A percentile compares a stretch with the other conserved stretches of the same genome.
phyloP scores from a whole-genome alignment of 2,113 vertebrate genomes.

The Sisor rabdophorus region DNA sequence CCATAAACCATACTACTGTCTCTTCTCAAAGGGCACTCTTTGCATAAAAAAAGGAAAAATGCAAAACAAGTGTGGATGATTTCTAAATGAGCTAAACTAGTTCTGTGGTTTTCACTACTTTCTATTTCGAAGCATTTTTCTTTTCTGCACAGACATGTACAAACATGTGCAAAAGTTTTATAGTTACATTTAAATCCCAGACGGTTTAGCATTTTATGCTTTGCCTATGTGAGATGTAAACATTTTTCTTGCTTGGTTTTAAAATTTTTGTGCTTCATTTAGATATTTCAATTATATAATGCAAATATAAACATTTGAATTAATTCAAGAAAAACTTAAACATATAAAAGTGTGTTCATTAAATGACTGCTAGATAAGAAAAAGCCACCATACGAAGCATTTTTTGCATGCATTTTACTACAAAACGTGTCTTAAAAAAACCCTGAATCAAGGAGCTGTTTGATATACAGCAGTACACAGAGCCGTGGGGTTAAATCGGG shows the following conservation, averaged over 20 bases:
- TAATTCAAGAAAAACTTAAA: not conserved
- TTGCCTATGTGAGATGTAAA: not conserved
- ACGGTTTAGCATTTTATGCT: not conserved
- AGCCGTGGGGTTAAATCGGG: not conserved
- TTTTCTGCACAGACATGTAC: not conserved
- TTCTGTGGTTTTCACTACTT: constrained; percentile 4
- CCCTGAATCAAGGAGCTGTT: not conserved
- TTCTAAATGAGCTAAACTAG: constrained; percentile 20
- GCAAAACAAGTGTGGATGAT: not conserved
- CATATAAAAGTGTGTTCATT: not conserved
- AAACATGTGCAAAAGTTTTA: not conserved
- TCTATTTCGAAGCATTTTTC: not conserved
- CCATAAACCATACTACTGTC: too few species aligned
- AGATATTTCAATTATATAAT: too few species aligned
- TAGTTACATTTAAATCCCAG: not conserved
- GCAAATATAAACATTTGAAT: not conserved
- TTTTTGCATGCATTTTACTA: not conserved
- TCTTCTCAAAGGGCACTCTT: constrained; percentile 3
- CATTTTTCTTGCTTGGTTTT: too few species aligned
- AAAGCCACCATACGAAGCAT: not conserved
- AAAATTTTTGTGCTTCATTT: too few species aligned
- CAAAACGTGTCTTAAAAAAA: not conserved
- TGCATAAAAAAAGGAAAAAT: not conserved
- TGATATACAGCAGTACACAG: not conserved
- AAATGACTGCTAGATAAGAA: not conserved